Conservation (phyloP, 2,888 invertebrate species). For the Caenorhabditis sp. region DNA sequence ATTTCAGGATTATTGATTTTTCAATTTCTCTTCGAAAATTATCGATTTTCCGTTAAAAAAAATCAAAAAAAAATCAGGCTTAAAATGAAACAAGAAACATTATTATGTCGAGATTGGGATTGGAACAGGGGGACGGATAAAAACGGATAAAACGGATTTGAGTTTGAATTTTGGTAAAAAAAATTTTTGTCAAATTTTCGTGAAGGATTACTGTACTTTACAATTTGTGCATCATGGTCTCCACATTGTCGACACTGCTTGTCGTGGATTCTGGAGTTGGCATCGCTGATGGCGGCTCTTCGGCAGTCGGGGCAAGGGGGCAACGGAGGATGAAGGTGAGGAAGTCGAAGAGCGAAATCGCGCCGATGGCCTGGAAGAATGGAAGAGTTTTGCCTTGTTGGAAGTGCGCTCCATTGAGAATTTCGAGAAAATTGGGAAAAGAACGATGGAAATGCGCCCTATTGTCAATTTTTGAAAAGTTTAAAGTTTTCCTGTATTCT, state of each 20-base stretch:
- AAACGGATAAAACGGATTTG: too few relatives aligned
- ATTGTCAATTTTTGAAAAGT: neutral
- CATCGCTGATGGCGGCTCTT: constrained; percentile 26
- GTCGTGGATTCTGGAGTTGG: constrained; percentile 46
- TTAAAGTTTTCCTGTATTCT: neutral
- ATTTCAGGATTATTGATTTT: too few relatives aligned
- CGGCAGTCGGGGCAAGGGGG: constrained; percentile 30
- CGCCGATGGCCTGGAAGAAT: constrained; percentile 51
- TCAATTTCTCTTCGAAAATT: too few relatives aligned
- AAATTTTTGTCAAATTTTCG: too few relatives aligned
- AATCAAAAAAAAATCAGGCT: too few relatives aligned
- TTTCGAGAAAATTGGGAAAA: neutral
- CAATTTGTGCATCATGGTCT: constrained; percentile 7
- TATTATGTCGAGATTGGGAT: too few relatives aligned
- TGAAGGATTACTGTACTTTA: neutral
- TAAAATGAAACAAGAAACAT: neutral
- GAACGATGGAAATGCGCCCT: too few relatives aligned
- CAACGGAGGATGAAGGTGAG: constrained; percentile 41
- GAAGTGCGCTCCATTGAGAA: too few relatives aligned
- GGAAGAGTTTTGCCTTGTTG: too few relatives aligned
- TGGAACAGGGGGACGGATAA: too few relatives aligned
- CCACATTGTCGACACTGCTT: constrained; percentile 25
- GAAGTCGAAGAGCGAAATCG: constrained; percentile 60
- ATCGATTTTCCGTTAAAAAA: too few relatives aligned
- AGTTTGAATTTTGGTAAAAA: too few relatives aligned